Conservation (phyloP, 2,797 vertebrate genomes). For the Pantherophis alleghaniensis region DNA sequence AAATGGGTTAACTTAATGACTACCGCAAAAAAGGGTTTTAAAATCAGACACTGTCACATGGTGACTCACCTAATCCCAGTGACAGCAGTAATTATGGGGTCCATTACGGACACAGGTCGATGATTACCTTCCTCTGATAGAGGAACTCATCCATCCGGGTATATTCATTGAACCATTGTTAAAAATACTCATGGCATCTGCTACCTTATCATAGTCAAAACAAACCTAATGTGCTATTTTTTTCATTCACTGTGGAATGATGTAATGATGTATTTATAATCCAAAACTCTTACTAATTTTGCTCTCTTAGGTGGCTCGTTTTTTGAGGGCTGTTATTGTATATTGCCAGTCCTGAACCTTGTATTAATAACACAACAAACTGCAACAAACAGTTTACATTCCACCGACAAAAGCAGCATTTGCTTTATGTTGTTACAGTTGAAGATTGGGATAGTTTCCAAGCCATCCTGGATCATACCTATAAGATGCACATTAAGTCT, state of each 20-base stretch:
- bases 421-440: constrained; percentile 74
- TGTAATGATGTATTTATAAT: too few species aligned
- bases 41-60: too few species aligned
- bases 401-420: constrained; percentile 14
- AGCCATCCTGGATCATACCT: constrained; percentile 96
- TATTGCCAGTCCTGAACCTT: too few species aligned
- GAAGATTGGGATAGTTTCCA: constrained; percentile 99
- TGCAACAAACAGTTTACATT: not conserved
- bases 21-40: too few species aligned
- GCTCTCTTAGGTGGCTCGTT: not conserved
- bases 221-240: not conserved
- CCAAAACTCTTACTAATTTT: too few species aligned
- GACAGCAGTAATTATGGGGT: too few species aligned
- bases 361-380: too few species aligned
- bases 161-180: not conserved
- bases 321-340: not conserved
- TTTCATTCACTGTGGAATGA: not conserved
- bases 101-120: too few species aligned
- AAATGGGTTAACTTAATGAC: too few species aligned
- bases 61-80: too few species aligned
- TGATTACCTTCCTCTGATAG: too few species aligned
- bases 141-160: too few species aligned
- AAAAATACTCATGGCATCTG: not conserved
- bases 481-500: constrained; percentile 98
- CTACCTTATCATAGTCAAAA: not conserved